Evolutionary conservation across 2,888 invertebrate species (phyloP), one percentile per base, ranked within the genome.

Genomic region (Drosophila vallismaia): DNA sequence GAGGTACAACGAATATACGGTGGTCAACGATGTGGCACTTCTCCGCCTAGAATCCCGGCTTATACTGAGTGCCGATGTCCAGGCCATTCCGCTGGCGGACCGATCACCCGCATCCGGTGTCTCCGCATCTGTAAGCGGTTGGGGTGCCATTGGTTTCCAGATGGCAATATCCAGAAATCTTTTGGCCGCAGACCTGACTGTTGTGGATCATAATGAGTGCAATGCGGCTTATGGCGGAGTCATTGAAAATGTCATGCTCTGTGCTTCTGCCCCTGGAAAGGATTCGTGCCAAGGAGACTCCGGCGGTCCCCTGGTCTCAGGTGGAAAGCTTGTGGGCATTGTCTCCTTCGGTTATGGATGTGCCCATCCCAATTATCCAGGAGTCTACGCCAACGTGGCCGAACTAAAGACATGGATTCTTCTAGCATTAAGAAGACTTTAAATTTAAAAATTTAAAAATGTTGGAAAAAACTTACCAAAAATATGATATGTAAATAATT

Each of bases 361-460:
- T 53, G 77, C 63, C 14, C n/a, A 14, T 5, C 0, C 52, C 0
- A 54, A 56, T 0, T 77, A 71, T 49, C 78, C 80, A 0, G 79
- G 78, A 49, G 76, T 86, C 2, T 84, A 84, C 44, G 31, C 75
- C 1, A 63, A 79, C 69, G 73, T 83, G 10, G 71, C 74, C 9
- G 10, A 26, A 4, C 60, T 75, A 2, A 53, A 53, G 0, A 0
- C 53, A 0, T 86, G 87, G 86, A 51, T 71, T 14, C 7, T 14
- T 6, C 3, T 42, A 12, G 36, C 53, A 12, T 48, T 44, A 14
- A 7, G 53, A 14, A 6, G 0, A 1, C 3, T 51, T 24, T 42
- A 12, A 33, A 33, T 4, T 24, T 42, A 12, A 33, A 33, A 1
- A 0, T 4, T n/a, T 4, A 4, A 4, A 33, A n/a, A 10, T 10